Evolutionary conservation across 1,140 invertebrate species (phyloP), one percentile per base, ranked within the genome.

Genomic region (Drosophila rhopaloa): DNA sequence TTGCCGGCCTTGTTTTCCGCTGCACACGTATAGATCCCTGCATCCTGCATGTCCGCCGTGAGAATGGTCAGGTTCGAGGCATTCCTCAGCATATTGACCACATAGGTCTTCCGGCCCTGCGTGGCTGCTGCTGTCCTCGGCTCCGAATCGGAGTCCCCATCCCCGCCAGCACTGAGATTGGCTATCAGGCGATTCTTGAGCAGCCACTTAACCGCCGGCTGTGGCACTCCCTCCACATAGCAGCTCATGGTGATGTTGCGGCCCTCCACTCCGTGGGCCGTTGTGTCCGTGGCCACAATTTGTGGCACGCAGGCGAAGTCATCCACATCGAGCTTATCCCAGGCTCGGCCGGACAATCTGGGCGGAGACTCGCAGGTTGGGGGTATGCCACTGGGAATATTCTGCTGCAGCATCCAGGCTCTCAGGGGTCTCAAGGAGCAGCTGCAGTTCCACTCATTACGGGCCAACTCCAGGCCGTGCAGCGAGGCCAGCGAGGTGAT

Each of bases 371-470:
- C 92, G 86, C 96, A 97, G 1, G 94, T 93, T 0, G 96, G 96
- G 8, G 95, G 95, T 19, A 95, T 93, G 5, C 94, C 95, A 44
- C 94, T 95, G 3, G 96, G 96, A 46, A 97, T 94, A 85, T 97
- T 97, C 81, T 95, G 94, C 53, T 93, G 93, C 48, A 95, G 89
- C 95, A 97, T 96, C 96, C 96, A 97, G 66, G 95, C 94, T 13
- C 96, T 91, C 35, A 97, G 86, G 0, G 96, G 95, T 67, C 96
- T 93, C n/a, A 97, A 90, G 14, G 93, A 93, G 91, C 97, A 97
- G 37, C 96, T 95, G 91, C 96, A 97, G 89, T 97, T 95, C 96
- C 96, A 97, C 0, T 95, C 96, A 92, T 97, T 97, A 37, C 94
- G 94, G 13, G 95, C 94, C 29, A 97, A 90, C 78, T 96, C 95